Evolutionary conservation across 2,113 vertebrate genomes (phyloP).

Genomic region (Oryzias celebensis): DNA sequence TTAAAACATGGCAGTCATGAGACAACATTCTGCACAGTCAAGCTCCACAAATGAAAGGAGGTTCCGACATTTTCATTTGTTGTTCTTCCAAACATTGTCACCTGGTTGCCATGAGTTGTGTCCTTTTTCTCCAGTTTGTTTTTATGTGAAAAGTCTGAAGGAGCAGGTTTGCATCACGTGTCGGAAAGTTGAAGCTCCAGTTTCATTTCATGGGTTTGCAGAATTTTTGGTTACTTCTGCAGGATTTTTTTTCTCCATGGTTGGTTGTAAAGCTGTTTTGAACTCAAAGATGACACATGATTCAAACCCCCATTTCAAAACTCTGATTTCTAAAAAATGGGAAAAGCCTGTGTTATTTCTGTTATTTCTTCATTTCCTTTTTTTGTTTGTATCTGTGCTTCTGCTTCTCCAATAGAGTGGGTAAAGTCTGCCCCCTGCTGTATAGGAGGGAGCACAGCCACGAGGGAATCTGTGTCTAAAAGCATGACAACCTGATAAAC

Average conservation of each 20-base stretch:
- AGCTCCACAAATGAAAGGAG: neutral
- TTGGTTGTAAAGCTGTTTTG: too few species aligned
- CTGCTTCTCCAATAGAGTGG: neutral
- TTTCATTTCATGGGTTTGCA: too few species aligned
- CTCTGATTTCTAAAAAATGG: neutral
- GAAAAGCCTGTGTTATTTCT: neutral
- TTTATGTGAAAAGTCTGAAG: constrained; percentile 8
- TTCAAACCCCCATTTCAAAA: neutral
- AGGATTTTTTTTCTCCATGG: too few species aligned
- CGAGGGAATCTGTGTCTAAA: constrained; percentile 4
- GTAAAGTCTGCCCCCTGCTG: constrained; percentile 29
- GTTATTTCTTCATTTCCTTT: neutral
- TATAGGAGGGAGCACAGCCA: constrained; percentile 4
- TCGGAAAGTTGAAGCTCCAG: neutral
- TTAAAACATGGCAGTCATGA: constrained; percentile 21
- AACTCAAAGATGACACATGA: constrained; percentile 9
- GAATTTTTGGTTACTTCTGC: neutral
- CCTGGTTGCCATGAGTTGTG: constrained; percentile 41
- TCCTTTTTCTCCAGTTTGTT: constrained; percentile 8
- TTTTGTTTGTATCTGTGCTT: neutral
- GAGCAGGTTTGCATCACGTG: constrained; percentile 16
- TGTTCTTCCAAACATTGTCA: constrained; percentile 17
- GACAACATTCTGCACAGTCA: constrained; percentile 4
- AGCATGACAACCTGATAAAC: neutral
- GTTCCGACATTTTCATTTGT: neutral